These are phyloP conservation scores for Pterocles orientalis DNA, from an alignment of 2,113 vertebrate species.

Conservation along the genomic window DNA sequence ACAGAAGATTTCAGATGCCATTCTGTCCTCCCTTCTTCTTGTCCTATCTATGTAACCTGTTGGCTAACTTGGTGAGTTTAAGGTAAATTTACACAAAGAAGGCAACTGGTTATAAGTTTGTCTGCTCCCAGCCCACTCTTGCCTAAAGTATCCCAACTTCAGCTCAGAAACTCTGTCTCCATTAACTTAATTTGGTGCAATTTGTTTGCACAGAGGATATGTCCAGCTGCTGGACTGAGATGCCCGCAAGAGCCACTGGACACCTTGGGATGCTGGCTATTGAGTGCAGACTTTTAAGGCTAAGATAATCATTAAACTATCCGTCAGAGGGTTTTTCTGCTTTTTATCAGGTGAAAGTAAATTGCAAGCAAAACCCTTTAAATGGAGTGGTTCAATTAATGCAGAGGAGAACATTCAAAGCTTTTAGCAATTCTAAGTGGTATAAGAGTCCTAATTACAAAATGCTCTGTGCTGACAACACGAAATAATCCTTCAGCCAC, in stretches of 20 bases:
- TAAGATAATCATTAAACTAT: neutral
- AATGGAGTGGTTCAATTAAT: neutral
- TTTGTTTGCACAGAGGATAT: neutral
- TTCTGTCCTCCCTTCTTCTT: neutral
- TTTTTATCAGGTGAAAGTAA: neutral
- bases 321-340: neutral
- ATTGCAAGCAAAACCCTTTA: neutral
- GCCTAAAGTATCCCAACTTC: neutral
- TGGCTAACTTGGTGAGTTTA: neutral
- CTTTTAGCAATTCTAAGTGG: neutral
- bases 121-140: neutral
- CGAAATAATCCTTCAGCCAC: neutral
- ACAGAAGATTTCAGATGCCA: neutral
- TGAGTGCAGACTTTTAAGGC: neutral
- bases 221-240: neutral
- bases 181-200: neutral
- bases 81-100: neutral
- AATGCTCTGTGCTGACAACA: neutral
- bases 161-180: neutral
- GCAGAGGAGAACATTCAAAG: neutral
- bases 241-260: neutral
- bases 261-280: neutral
- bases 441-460: neutral
- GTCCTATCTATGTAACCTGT: neutral
- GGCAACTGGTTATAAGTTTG: fast-evolving